Percentiles rank a stretch among this genome's conserved stretches.
These are phyloP conservation scores for Elaphurus davidianus DNA, from an alignment of 2,113 vertebrate species.

Conservation along the genomic window DNA sequence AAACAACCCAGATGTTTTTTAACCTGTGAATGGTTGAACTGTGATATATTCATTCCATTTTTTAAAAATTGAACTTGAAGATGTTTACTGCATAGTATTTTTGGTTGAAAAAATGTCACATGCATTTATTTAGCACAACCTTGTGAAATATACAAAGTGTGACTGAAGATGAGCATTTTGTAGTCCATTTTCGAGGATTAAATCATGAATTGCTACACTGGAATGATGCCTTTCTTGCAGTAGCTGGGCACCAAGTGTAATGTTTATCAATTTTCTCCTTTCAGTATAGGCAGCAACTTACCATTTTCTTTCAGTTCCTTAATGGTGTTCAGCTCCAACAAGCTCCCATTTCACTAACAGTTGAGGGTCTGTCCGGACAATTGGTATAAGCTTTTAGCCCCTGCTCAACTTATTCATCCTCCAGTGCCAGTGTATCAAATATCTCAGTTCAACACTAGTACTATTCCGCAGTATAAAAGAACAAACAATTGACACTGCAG, in stretches of 20 bases:
- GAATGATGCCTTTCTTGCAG: fast-evolving
- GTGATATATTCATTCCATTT: not conserved
- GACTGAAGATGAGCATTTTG: not conserved
- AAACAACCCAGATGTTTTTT: not conserved
- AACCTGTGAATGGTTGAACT: not conserved
- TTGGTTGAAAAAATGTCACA: constrained; percentile 7
- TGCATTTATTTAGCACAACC: not conserved
- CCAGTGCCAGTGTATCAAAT: constrained; percentile 86
- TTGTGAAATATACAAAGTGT: not conserved
- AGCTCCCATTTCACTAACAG: constrained; percentile 96
- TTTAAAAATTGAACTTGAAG: constrained; percentile 43
- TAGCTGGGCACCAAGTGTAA: not conserved
- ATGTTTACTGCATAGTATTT: constrained; percentile 48
- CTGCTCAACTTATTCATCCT: constrained; percentile 89
- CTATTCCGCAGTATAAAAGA: not conserved
- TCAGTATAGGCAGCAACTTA: constrained; percentile 81
- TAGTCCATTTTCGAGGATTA: not conserved
- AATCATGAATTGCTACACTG: not conserved
- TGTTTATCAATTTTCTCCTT: constrained; percentile 76
- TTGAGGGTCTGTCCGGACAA: constrained; percentile 96
- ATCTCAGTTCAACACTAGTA: constrained; percentile 71
- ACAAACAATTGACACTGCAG: not conserved
- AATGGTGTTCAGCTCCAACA: constrained; percentile 93
- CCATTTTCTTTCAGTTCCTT: constrained; percentile 87
- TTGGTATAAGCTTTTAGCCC: constrained; percentile 93